phyloP scores from a whole-genome alignment of 1,140 invertebrate genomes.

The Anadara kagoshimensis region DNA sequence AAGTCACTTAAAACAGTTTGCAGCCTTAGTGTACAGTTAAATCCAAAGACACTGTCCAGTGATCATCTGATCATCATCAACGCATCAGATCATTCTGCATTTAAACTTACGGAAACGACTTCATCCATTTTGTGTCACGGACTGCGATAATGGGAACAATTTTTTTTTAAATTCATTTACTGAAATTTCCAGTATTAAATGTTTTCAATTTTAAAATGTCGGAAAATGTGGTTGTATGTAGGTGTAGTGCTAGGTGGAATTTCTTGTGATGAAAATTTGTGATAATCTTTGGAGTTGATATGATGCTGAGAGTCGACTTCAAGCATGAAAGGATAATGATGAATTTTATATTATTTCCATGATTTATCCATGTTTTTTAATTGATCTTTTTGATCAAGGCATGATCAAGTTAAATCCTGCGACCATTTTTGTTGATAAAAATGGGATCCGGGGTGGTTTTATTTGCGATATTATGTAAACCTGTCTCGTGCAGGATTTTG shows the following conservation, averaged over 20 bases:
- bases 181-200: constrained; percentile 23
- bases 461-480: too few relatives aligned
- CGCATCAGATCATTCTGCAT: constrained; percentile 23
- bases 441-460: too few relatives aligned
- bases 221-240: constrained; percentile 35
- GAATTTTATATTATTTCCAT: too few relatives aligned
- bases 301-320: neutral
- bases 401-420: neutral
- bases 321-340: constrained; percentile 11
- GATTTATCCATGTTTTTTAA: too few relatives aligned
- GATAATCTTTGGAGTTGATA: neutral
- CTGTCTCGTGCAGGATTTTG: too few relatives aligned
- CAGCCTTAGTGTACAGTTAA: constrained; percentile 54
- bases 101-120: constrained; percentile 35
- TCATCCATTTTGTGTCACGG: constrained; percentile 31
- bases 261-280: constrained; percentile 18
- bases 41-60: neutral
- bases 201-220: constrained; percentile 20
- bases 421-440: too few relatives aligned
- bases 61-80: too few relatives aligned
- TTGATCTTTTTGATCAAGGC: neutral
- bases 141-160: constrained; percentile 46
- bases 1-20: constrained; percentile 42
- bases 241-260: constrained; percentile 39
- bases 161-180: constrained; percentile 20